Base-by-base conservation (phyloP, 2,797 vertebrate species). In the Leptatherina wallacei region DNA sequence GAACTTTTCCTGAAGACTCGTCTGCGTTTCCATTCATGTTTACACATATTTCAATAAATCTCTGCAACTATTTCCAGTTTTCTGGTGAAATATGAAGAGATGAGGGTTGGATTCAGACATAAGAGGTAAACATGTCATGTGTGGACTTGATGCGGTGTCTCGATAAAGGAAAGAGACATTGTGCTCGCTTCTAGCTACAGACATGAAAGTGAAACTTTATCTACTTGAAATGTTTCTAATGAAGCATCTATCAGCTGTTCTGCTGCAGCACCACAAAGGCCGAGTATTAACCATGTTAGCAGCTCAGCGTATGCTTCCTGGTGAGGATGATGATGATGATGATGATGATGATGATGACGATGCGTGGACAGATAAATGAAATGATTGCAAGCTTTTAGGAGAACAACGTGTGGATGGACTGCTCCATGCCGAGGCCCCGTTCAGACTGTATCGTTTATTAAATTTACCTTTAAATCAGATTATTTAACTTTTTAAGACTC, bases 391-490 rank as follows among this genome's bases (percentile, higher is more conserved):
- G 87, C 11, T 82, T 88, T 85, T 83, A 83, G 88, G 58, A 78
- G 83, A 51, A 71, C 77, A 69, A 83, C 69, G 85, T 86, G 87
- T 90, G 71, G 32, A 79, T 89, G 91, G 67, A 80, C 75, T 72
- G 90, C 89, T 85, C 82, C 94, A 94, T 95, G 94, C 94, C 81
- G 71, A 89, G 87, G 89, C 88, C 85, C 83, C 7, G 61, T 89
- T 89, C 91, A 91, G 89, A 93, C 78, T 0, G 66, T 68, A 54
- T 73, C 58, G 63, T 80, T 71, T 73, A 82, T 57, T 13, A 35
- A 68, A 33, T 14, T 13, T 12, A 11, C 33, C 40, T n/a, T 24
- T 44, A 47, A 1, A 42, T 6, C 4, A 38, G 10, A 38, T 42
- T 14, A 42, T 42, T 42, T 42, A 4, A 1, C 14, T 2, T 11